These are phyloP conservation scores for Digitonthophagus gazella DNA, from an alignment of 2,888 invertebrate genomes.

Conservation along the genomic window DNA sequence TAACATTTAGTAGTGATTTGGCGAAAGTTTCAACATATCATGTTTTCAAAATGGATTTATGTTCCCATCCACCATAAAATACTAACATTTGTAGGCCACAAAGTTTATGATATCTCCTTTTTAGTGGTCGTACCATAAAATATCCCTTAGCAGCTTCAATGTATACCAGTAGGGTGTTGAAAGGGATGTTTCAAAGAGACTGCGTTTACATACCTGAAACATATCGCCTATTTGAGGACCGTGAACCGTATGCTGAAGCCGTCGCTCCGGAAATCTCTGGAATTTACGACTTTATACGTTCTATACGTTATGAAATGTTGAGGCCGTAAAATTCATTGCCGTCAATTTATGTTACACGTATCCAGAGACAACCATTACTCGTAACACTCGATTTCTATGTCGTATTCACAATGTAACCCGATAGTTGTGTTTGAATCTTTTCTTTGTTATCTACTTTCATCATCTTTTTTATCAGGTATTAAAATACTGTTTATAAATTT, in stretches of 20 bases:
- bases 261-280: not conserved
- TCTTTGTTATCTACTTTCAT: no score
- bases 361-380: slow-evolving; percentile 3
- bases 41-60: not conserved
- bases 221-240: not conserved
- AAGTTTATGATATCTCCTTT: not conserved
- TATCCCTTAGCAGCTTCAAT: not conserved
- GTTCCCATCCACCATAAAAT: not conserved
- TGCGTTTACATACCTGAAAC: not conserved
- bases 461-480: no score
- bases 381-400: not conserved
- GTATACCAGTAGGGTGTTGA: slow-evolving; percentile 3
- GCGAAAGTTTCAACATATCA: not conserved
- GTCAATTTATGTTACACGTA: slow-evolving; percentile 18
- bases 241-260: not conserved
- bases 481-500: no score
- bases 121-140: not conserved
- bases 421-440: no score
- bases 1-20: no score
- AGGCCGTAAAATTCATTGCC: slow-evolving; percentile 14
- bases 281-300: slow-evolving; percentile 16
- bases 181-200: not conserved
- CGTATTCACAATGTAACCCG: not conserved
- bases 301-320: slow-evolving; percentile 7
- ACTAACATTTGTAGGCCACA: not conserved